Conservation (phyloP, 2,113 vertebrate species). For the Struthidea cinerea region DNA sequence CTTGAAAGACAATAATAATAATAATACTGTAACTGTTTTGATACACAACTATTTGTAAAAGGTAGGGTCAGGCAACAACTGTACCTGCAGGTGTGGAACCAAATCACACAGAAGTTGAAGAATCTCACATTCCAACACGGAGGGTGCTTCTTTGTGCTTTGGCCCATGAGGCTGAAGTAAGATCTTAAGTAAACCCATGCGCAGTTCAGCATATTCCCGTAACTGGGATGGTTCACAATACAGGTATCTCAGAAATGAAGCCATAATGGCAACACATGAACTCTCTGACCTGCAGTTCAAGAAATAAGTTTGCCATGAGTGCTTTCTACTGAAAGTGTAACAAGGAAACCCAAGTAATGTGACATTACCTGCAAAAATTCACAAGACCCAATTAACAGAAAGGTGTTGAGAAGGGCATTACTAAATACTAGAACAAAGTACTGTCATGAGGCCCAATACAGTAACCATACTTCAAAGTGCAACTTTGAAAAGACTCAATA, state of each 20-base stretch:
- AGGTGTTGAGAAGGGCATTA: background rate
- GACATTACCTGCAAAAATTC: background rate
- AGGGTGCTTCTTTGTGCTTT: background rate
- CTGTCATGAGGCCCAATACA: background rate
- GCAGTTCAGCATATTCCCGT: constrained; percentile 80
- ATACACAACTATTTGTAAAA: background rate
- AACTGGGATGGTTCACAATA: constrained; percentile 87
- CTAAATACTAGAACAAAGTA: background rate
- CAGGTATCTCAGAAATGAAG: constrained; percentile 86
- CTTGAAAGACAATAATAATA: background rate
- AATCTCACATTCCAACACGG: constrained; percentile 59
- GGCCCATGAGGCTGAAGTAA: constrained; percentile 67
- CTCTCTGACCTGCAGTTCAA: constrained; percentile 72
- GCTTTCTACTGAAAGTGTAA: background rate
- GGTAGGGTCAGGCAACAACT: background rate
- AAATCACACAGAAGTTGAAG: constrained; percentile 80
- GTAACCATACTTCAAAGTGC: background rate
- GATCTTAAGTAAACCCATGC: constrained; percentile 81
- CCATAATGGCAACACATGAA: constrained; percentile 79
- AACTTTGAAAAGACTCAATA: background rate
- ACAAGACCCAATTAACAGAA: background rate
- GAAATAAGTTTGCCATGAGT: background rate
- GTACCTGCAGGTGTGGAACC: constrained; percentile 84
- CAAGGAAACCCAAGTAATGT: background rate
- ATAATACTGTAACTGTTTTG: background rate